These are phyloP conservation scores for Lynx canadensis DNA, from an alignment of 2,113 vertebrate genomes.

Conservation along the genomic window DNA sequence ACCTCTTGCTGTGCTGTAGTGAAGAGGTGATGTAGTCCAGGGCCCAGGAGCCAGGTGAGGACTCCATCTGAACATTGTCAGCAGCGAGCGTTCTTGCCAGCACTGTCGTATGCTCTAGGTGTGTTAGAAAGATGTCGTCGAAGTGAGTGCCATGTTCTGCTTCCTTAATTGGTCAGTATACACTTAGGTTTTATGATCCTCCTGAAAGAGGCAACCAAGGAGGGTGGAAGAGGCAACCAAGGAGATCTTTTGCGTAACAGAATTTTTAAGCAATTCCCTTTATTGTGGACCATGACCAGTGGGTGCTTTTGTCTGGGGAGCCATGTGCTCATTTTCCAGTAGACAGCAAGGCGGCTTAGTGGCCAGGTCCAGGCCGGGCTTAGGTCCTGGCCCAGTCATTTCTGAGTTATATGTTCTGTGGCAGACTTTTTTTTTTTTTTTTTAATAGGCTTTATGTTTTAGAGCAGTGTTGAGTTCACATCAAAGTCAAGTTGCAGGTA, in stretches of 20 bases:
- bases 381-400: neutral
- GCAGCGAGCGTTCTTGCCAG: too few species aligned
- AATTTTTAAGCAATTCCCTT: neutral
- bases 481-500: neutral
- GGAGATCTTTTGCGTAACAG: neutral
- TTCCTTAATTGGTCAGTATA: neutral
- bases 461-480: neutral
- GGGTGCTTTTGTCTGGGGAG: neutral
- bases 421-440: neutral
- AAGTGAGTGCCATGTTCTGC: neutral
- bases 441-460: neutral
- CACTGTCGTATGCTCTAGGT: neutral
- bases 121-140: neutral
- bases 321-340: neutral
- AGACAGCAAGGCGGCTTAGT: neutral
- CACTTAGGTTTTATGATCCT: neutral
- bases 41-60: neutral
- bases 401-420: neutral
- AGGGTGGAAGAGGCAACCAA: too few species aligned
- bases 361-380: neutral
- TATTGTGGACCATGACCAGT: too few species aligned
- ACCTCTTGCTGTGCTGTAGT: neutral
- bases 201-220: neutral
- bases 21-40: too few species aligned
- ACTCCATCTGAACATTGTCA: neutral